Evolutionary conservation across 2,888 invertebrate genomes (phyloP).

Genomic region (Eledone cirrhosa): DNA sequence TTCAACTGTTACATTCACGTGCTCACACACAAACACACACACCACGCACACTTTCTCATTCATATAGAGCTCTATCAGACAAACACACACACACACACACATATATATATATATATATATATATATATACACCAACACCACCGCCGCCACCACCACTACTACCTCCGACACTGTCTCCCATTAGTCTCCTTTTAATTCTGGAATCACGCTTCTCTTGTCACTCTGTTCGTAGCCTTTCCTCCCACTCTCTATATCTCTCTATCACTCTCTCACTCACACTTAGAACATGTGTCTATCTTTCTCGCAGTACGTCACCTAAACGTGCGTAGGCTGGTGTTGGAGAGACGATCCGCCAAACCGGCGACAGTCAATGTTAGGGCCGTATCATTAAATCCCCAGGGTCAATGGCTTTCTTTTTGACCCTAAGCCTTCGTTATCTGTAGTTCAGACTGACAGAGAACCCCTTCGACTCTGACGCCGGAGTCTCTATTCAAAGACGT

Average conservation of each 20-base stretch:
- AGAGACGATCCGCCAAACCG: slow-evolving; percentile 20
- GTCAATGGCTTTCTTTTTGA: slow-evolving; percentile 25
- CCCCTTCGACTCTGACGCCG: not conserved
- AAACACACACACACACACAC: no score
- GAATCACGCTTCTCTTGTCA: not conserved
- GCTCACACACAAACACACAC: not conserved
- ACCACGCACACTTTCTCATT: no score
- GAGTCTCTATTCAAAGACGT: no score
- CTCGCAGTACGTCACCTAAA: not conserved
- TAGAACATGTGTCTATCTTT: not conserved
- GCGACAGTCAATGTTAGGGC: slow-evolving; percentile 20
- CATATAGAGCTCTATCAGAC: no score
- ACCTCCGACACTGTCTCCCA: not conserved
- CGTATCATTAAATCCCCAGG: slow-evolving; percentile 21
- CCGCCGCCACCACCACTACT: no score
- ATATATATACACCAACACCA: no score
- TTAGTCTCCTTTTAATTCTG: not conserved
- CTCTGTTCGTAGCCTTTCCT: not conserved
- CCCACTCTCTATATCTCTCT: not conserved
- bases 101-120: no score
- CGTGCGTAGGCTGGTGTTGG: not conserved
- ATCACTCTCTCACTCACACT: not conserved
- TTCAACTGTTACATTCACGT: not conserved
- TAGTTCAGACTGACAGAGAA: slow-evolving; percentile 10
- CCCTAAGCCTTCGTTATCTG: slow-evolving; percentile 19